phyloP scores from a whole-genome alignment of 2,888 invertebrate species.

The Matsumyia berberina region DNA sequence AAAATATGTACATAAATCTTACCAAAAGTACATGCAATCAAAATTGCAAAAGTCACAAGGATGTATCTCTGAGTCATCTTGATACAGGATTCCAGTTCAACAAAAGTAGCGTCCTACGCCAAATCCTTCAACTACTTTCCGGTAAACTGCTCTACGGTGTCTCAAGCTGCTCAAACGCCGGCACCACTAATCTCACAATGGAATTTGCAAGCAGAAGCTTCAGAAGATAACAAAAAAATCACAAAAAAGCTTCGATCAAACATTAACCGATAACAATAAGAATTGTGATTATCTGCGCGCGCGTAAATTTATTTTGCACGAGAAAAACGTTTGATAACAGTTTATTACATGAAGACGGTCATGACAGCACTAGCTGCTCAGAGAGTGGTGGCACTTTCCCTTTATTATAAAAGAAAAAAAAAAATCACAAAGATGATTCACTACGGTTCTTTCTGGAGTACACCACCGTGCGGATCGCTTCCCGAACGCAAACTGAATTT shows the following conservation, averaged over 20 bases:
- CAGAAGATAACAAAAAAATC: slow-evolving; percentile 32
- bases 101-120: slow-evolving; percentile 15
- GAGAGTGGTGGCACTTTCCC: slow-evolving; percentile 38
- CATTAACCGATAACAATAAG: slow-evolving; percentile 43
- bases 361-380: slow-evolving; percentile 33
- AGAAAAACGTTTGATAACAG: slow-evolving; percentile 70
- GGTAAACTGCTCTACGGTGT: slow-evolving; percentile 12
- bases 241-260: slow-evolving; percentile 43
- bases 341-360: slow-evolving; percentile 61
- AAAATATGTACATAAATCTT: slow-evolving; percentile 20
- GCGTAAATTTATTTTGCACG: slow-evolving; percentile 50
- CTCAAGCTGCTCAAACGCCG: slow-evolving; percentile 4
- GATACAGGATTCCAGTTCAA: slow-evolving; percentile 36
- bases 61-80: slow-evolving; percentile 47
- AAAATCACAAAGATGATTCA: slow-evolving; percentile 18
- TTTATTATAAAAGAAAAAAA: slow-evolving; percentile 17
- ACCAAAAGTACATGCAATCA: slow-evolving; percentile 48
- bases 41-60: slow-evolving; percentile 35
- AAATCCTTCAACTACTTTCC: slow-evolving; percentile 29
- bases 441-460: background rate
- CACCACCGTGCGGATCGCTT: slow-evolving; percentile 65
- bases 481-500: slow-evolving; percentile 66
- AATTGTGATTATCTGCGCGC: slow-evolving; percentile 38
- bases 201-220: slow-evolving; percentile 8
- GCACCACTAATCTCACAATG: slow-evolving; percentile 12